These are phyloP conservation scores for Hartigia nigra DNA, from an alignment of 2,888 invertebrate genomes.

Conservation along the genomic window DNA sequence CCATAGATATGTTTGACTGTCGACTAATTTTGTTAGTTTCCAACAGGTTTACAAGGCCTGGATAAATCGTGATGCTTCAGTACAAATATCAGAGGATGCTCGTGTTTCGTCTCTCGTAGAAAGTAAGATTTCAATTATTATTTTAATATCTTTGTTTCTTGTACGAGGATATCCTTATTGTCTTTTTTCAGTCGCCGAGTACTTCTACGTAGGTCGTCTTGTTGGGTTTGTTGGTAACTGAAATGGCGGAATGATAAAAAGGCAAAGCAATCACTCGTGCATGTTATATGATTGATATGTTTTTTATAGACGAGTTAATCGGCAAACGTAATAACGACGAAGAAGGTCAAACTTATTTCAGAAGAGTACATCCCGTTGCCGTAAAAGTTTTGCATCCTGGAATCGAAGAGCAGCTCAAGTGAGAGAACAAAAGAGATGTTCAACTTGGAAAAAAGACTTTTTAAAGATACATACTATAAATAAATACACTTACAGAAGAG, in stretches of 20 bases:
- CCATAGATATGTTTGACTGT: no score
- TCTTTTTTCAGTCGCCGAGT: conserved; percentile 37
- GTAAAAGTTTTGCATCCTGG: conserved; percentile 66
- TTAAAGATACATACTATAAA: neutral
- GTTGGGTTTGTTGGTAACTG: conserved; percentile 14
- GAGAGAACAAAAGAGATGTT: neutral
- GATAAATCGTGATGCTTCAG: conserved; percentile 38
- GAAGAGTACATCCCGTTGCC: conserved; percentile 55
- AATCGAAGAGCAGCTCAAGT: conserved; percentile 56
- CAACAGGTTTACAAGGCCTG: conserved; percentile 59
- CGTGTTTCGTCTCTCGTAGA: conserved; percentile 30
- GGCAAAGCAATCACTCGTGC: neutral
- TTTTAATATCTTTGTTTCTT: neutral
- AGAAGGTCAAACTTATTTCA: neutral
- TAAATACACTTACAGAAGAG: conserved; percentile 49
- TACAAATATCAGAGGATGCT: conserved; percentile 23
- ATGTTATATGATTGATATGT: neutral
- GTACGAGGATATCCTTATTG: conserved; percentile 12
- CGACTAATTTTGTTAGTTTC: neutral
- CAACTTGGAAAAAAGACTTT: no score
- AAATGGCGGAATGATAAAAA: neutral
- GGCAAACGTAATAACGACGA: conserved; percentile 13
- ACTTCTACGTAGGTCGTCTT: conserved; percentile 33
- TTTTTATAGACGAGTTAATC: neutral
- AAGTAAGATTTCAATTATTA: conserved; percentile 24